These are phyloP conservation scores for Clarias batrachus DNA, from an alignment of 2,113 vertebrate genomes.

Conservation along the genomic window DNA sequence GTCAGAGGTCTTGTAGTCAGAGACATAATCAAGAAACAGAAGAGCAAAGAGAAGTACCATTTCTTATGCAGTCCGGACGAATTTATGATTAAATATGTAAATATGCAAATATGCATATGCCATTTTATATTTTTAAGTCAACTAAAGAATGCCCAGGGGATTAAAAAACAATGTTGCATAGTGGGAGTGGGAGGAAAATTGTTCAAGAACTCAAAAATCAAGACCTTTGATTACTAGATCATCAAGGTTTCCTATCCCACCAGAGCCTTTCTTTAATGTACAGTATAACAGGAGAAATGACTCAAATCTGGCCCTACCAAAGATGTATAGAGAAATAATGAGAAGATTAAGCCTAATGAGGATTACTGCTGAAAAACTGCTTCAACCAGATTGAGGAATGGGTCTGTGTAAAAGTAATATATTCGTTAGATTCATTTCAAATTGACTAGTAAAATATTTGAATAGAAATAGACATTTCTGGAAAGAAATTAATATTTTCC, in stretches of 20 bases:
- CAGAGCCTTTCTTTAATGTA: neutral
- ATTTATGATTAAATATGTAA: neutral
- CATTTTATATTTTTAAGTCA: neutral
- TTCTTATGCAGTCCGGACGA: neutral
- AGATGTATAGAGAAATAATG: neutral
- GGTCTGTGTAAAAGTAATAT: neutral
- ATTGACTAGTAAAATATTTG: too few relatives aligned
- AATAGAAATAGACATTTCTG: too few relatives aligned
- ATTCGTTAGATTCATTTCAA: neutral
- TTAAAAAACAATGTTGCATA: neutral
- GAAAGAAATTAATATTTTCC: neutral
- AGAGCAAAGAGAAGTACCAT: too few relatives aligned
- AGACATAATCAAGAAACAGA: too few relatives aligned
- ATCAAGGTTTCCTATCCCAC: neutral
- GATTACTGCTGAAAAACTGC: neutral
- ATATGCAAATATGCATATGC: too few relatives aligned
- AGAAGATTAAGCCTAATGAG: neutral
- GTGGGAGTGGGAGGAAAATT: neutral
- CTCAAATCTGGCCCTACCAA: neutral
- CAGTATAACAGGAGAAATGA: neutral
- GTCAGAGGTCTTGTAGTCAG: too few relatives aligned
- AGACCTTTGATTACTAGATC: neutral
- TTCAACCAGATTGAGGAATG: neutral
- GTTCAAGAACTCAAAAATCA: neutral
- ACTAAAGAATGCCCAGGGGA: neutral